A percentile compares a stretch with the other conserved stretches of the same genome.
Evolutionary conservation across 2,888 invertebrate genomes (phyloP).

Genomic region (Camptogramma bilineatum): DNA sequence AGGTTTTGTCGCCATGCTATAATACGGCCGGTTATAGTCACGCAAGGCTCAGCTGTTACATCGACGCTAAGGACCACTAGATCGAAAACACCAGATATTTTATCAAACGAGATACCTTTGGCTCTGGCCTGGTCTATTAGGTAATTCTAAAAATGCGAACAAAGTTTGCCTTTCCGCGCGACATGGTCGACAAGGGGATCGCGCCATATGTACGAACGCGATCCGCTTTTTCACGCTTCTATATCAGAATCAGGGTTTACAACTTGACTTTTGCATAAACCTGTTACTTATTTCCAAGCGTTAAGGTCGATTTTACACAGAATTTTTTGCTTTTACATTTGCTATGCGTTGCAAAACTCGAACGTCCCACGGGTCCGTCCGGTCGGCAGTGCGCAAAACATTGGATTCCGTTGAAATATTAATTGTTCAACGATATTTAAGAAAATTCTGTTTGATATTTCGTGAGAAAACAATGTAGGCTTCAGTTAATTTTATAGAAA

Average conservation of each 20-base stretch:
- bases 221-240: constrained; percentile 61
- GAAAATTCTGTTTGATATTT: constrained; percentile 37
- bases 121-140: constrained; percentile 4
- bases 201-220: constrained; percentile 54
- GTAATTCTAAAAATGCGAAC: constrained; percentile 43
- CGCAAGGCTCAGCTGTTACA: neutral
- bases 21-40: neutral
- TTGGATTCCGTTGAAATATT: constrained; percentile 55
- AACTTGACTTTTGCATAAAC: constrained; percentile 35
- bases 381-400: constrained; percentile 49
- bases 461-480: constrained; percentile 8
- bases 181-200: constrained; percentile 58
- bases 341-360: constrained; percentile 42
- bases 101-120: neutral
- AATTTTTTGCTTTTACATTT: neutral
- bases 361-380: constrained; percentile 50
- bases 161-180: constrained; percentile 58
- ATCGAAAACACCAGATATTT: neutral
- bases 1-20: neutral
- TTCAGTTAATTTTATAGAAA: constrained; percentile 3
- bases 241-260: constrained; percentile 59
- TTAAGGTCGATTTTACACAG: constrained; percentile 20
- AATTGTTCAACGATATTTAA: constrained; percentile 39
- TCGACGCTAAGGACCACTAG: neutral
- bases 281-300: constrained; percentile 3